A percentile compares a stretch with the other conserved stretches of the same genome.
Evolutionary conservation across 2,797 vertebrate genomes (phyloP).

Genomic region (Epinephelus awoara): DNA sequence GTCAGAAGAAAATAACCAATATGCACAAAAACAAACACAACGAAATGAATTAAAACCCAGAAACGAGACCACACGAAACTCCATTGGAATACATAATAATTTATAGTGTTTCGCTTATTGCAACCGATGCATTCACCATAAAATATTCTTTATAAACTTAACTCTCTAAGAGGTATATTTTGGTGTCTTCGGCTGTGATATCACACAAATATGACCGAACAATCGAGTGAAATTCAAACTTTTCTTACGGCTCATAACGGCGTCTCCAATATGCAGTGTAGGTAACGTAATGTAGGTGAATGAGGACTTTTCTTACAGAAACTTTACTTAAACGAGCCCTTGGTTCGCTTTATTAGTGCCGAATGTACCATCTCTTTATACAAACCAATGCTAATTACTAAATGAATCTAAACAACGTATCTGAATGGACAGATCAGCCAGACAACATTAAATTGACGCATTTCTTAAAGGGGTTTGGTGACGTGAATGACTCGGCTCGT

Average conservation of each 20-base stretch:
- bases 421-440: rapidly evolving
- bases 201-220: background rate
- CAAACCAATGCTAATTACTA: background rate
- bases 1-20: rapidly evolving
- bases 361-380: background rate
- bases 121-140: background rate
- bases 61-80: background rate
- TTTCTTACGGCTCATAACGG: background rate
- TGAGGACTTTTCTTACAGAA: too few relatives aligned
- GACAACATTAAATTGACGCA: rapidly evolving
- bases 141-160: background rate
- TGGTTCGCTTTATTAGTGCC: background rate
- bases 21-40: background rate
- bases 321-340: background rate
- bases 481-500: background rate
- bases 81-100: background rate
- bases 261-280: rapidly evolving
- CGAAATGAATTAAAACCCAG: too few relatives aligned
- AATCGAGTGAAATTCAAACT: background rate
- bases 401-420: rapidly evolving
- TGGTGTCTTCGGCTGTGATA: background rate
- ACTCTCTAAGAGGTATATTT: background rate
- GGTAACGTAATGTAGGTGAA: too few relatives aligned
- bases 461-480: background rate
- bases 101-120: background rate